Base-by-base conservation (phyloP, 2,888 invertebrate genomes). In the Diarsia brunnea region DNA sequence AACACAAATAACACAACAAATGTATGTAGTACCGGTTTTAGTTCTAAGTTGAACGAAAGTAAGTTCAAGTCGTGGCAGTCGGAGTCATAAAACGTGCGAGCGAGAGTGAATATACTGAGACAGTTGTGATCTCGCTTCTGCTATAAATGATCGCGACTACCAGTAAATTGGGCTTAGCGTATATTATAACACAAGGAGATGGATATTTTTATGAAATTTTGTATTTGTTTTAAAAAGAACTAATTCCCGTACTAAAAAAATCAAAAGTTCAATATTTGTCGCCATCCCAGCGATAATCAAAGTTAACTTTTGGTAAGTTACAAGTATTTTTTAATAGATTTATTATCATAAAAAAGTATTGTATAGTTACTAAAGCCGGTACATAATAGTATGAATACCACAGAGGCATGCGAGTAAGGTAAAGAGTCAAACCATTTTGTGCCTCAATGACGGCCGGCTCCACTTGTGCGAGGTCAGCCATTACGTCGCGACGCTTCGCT, bases 391-490 rank as follows among this genome's bases (percentile, higher is more conserved):
- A 78, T 68, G 74, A 75, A 71, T 81, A 84, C 70, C 82, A 78
- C 70, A 82, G 53, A 69, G 75, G 53, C 85, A 87, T 91, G 91
- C 86, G 78, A 87, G 87, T 84, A 84, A 85, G 89, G 83, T 85
- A 87, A 92, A 92, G 89, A 89, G 89, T 90, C 96, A 95, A 97
- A 98, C 98, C 99, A 97, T 98, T 98, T 97, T 99, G 99, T 53
- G 99, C 99, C 89, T 99, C 99, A 90, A 99, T 98, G 87, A 99
- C 99, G 82, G 99, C 99, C 0, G 99, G 99, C 95, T 99, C 99
- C 70, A 99, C 99, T 95, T 99, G 98, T 3, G 98, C 99, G 88
- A 99, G 97, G 95, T 99, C 99, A 19, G 98, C 98, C 98, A 99
- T 99, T 2, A 99, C 99, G 92, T 98, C 98, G 86, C 98, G 98